Percentiles rank a stretch among this genome's conserved stretches.
Evolutionary conservation across 2,113 vertebrate genomes (phyloP).

Genomic region (Phainopepla nitens): DNA sequence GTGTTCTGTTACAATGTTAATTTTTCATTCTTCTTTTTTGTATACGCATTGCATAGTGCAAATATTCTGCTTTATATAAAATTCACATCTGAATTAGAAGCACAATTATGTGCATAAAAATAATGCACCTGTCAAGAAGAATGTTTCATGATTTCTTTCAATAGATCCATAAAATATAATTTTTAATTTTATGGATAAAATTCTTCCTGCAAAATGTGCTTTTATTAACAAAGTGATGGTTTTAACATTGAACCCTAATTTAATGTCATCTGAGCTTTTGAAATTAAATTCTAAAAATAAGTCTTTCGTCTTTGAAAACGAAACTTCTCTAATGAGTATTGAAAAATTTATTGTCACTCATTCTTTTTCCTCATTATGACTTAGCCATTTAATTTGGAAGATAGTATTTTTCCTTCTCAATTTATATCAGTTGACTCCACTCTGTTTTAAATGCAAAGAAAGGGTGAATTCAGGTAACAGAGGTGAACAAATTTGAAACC

Average conservation of each 20-base stretch:
- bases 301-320: background rate
- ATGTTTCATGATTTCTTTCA: background rate
- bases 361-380: background rate
- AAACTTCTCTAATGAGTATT: background rate
- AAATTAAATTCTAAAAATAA: conserved; percentile 1
- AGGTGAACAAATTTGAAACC: background rate
- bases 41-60: background rate
- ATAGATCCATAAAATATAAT: background rate
- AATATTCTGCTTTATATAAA: background rate
- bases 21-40: background rate
- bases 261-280: background rate
- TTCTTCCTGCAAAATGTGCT: background rate
- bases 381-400: background rate
- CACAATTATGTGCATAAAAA: background rate
- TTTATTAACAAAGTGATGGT: background rate
- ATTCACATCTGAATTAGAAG: background rate
- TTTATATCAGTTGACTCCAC: background rate
- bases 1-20: background rate
- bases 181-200: background rate
- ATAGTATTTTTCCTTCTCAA: background rate
- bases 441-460: background rate
- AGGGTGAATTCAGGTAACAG: background rate
- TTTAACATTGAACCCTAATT: background rate
- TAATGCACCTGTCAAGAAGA: background rate
- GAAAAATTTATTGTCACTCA: background rate